Base-by-base conservation (phyloP, 2,888 invertebrate genomes). In the Micoletzkya japonica region DNA sequence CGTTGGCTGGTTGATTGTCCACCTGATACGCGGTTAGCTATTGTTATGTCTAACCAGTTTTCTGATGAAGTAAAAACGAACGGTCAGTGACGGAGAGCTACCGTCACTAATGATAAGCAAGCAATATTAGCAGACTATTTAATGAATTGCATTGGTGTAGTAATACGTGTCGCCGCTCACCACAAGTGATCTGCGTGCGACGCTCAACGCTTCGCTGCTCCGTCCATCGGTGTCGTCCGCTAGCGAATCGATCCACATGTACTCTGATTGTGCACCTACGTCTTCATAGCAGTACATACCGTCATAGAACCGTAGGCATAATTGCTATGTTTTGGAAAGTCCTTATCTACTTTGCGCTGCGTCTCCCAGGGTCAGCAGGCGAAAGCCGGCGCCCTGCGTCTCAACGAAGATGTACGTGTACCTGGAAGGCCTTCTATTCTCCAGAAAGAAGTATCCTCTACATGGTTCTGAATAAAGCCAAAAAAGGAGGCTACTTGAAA, bases 401-500 rank as follows among this genome's bases (percentile, higher is more conserved):
- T 68, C 68, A 44, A 68, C 28, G 49, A 39, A 58, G 44, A 68
- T 58, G 58, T 44, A 68, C 3, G 37, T 37, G 30, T 54, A 66
- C 1, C 63, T 63, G 30, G 14, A 39, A 28, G n/a, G n/a, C n/a
- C n/a, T n/a, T n/a, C n/a, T n/a, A n/a, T n/a, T n/a, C n/a, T n/a
- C n/a, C n/a, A n/a, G n/a, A n/a, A n/a, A n/a, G n/a, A n/a, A n/a
- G n/a, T n/a, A n/a, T n/a, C n/a, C n/a, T n/a, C 10, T 4, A 17
- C 39, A 39, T 17, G 17, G 39, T 10, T 10, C 7, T 39, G 7
- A n/a, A 20, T 24, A 0, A 56, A 32, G 28, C 26, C 20, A 58
- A 4, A 36, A 1, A 28, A 34, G 34, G 28, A n/a, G 20, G 7
- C 56, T 34, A 24, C 34, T n/a, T n/a, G n/a, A n/a, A 58, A 34